Evolutionary conservation across 2,113 vertebrate species (phyloP), one percentile per base, ranked within the genome.

Genomic region (Nansenia antarctica): DNA sequence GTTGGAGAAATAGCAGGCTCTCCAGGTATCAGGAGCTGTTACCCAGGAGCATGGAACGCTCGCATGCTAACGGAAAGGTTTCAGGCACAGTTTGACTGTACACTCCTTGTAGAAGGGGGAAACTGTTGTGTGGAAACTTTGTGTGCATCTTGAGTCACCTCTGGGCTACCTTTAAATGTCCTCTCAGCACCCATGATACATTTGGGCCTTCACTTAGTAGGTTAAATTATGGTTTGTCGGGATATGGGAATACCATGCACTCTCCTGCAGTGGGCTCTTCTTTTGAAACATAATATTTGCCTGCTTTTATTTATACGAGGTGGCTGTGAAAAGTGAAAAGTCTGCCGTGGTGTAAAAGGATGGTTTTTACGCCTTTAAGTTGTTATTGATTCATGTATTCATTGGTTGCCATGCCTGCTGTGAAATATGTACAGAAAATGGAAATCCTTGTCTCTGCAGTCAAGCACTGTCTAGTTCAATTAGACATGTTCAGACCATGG

Each of bases 381-480:
- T 81, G 69, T 74, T 83, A 75, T 72, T 75, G 74, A 86, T 86
- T 81, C 74, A 77, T 85, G 85, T 84, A 82, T 80, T 71, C 60
- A 30, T 24, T 22, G 35, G 29, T 78, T 45, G 59, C 76, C 72
- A 1, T 70, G 62, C 27, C 77, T 75, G 77, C 72, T 67, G 74
- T 70, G 70, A 80, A 81, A 60, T 71, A 79, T 57, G 71, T 69
- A 67, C 32, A 78, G 77, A 86, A 86, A 86, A 88, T 84, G 70
- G 61, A 70, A 42, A 74, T 79, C 76, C 73, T 82, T 85, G 80
- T 85, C 82, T 70, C 62, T 73, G 80, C 58, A 82, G 78, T 81
- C 70, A 58, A 77, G 65, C 59, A 70, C 76, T 78, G 85, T 90
- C 87, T 67, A 77, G 77, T 86, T 82, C 84, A 90, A 86, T 91